phyloP scores from a whole-genome alignment of 2,888 invertebrate genomes.

The Acrobasis repandana region DNA sequence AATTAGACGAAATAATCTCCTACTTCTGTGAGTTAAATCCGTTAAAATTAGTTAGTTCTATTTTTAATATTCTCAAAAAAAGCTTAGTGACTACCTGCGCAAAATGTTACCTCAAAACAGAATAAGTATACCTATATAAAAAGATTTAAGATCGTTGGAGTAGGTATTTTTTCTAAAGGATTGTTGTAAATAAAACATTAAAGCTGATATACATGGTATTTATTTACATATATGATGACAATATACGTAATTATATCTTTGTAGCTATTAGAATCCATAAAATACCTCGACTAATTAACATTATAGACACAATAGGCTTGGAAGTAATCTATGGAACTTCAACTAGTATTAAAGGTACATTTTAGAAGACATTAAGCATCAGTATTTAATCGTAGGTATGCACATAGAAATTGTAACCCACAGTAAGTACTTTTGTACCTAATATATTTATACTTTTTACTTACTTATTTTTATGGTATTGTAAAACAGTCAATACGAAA shows the following conservation, averaged over 20 bases:
- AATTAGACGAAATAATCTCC: too few species aligned
- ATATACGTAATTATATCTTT: constrained; percentile 46
- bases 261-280: constrained; percentile 52
- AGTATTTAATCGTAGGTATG: constrained; percentile 26
- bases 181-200: constrained; percentile 44
- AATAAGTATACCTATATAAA: too few species aligned
- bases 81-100: too few species aligned
- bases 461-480: constrained; percentile 37
- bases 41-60: too few species aligned
- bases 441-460: constrained; percentile 30
- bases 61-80: too few species aligned
- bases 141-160: not conserved
- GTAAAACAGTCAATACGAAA: constrained; percentile 48
- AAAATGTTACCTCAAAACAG: too few species aligned
- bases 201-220: constrained; percentile 67
- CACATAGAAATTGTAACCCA: constrained; percentile 31
- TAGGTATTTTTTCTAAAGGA: not conserved
- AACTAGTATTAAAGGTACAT: constrained; percentile 30
- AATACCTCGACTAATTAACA: constrained; percentile 46
- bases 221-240: constrained; percentile 66
- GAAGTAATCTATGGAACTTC: constrained; percentile 39
- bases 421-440: constrained; percentile 30
- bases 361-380: constrained; percentile 40
- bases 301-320: constrained; percentile 48
- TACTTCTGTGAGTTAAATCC: too few species aligned